Evolutionary conservation across 2,797 vertebrate genomes (phyloP), one percentile per base, ranked within the genome.

Genomic region (Acanthurus leucopareius): DNA sequence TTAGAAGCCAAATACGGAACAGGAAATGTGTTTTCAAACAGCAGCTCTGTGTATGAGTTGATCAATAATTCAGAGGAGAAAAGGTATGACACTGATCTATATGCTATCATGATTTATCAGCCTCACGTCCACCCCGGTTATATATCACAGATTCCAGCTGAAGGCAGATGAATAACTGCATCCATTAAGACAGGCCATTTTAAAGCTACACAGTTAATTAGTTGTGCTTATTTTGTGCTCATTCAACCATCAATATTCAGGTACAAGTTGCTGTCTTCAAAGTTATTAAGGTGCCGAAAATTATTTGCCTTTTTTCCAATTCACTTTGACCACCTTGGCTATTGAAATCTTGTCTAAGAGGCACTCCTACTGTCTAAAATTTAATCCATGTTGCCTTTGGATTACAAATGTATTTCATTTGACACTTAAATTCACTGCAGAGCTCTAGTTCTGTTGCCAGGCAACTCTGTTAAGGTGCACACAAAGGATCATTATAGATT

Each of bases 351-450:
- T 88, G 89, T 90, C 86, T 80, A 75, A 84, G 69, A 87, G 75
- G 82, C 78, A 87, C 88, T 90, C 86, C 82, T 77, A 81, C 86
- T 87, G 73, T 90, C 86, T 91, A 74, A 83, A 88, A 90, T 89
- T 52, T 82, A 93, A 93, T 92, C 86, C 85, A 79, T 85, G 88
- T 92, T 90, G 82, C 89, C 85, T 87, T 86, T 90, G 85, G 86
- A 92, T 93, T 93, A 92, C 90, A 91, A 90, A 91, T 91, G 89
- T 90, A 89, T 93, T 93, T 92, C 49, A 52, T 87, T 92, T 90
- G 90, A 92, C 92, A 91, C 89, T 89, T 91, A 90, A 88, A 93
- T 92, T 91, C 87, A 90, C 90, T 87, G 90, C 83, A 82, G 85
- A 80, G 88, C 90, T 91, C 79, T 14, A 68, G 64, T 86, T 86